Evolutionary conservation across 1,140 invertebrate genomes (phyloP), one percentile per base, ranked within the genome.

Genomic region (Trichogramma pretiosum): DNA sequence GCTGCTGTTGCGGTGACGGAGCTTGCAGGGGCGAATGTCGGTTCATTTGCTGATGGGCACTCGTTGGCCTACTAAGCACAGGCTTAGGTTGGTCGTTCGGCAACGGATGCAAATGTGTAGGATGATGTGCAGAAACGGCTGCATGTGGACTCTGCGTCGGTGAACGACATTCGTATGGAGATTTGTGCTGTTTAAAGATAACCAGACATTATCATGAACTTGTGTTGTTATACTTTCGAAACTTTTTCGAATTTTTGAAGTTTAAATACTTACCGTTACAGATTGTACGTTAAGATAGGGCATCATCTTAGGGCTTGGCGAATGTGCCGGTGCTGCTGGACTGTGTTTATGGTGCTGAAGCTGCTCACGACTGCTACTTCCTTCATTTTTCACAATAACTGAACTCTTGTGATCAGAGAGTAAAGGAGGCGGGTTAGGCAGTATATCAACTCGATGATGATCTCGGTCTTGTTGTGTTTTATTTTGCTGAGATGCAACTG

Each of bases 351-450:
- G 24, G 9, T 41, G 22, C 4, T 42, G 33, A 22, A 22, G 39
- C 36, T 42, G 26, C 16, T 46, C 43, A 17, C 49, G 40, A 21
- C 30, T 51, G n/a, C 49, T 46, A 21, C 30, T 51, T 18, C 74
- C 77, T 50, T 85, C 82, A 62, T 85, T 83, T 66, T 85, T 85
- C 17, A 85, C 83, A 63, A 85, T 85, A 54, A 86, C 84, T 60
- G 82, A 83, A 61, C 78, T 84, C 57, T 85, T 85, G 51, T 78
- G 68, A 67, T 85, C 82, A 54, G 76, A 35, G 44, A 82, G 65
- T 3, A 82, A 55, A 9, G 75, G 76, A 41, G 79, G 76, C 13
- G 77, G 78, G 50, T 76, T 79, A 24, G 77, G 74, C 19, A 78
- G 61, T 22, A 77, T 67, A 50, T 78, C 77, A 56, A 76, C 68